Percentiles rank a stretch among this genome's conserved stretches.
phyloP scores from a whole-genome alignment of 2,888 invertebrate genomes.

The Eristalis tenax region DNA sequence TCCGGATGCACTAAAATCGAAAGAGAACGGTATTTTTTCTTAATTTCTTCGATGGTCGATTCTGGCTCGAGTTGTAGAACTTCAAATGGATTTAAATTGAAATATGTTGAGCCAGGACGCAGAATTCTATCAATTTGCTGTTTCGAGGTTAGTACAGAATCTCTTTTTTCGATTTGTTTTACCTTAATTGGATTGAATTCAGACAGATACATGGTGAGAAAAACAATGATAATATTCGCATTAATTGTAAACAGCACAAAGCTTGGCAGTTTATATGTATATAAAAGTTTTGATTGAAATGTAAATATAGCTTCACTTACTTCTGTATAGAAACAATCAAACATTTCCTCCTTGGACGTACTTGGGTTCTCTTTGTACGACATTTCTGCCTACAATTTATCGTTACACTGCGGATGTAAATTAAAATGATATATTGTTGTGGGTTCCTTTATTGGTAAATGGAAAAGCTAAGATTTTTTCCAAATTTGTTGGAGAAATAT shows the following conservation, averaged over 20 bases:
- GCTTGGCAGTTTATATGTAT: slow-evolving; percentile 45
- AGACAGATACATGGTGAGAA: slow-evolving; percentile 58
- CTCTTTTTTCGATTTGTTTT: slow-evolving; percentile 98
- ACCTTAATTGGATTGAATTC: slow-evolving; percentile 85
- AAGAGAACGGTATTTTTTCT: slow-evolving; percentile 97
- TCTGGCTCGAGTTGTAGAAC: slow-evolving; percentile 95
- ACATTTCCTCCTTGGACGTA: slow-evolving; percentile 85
- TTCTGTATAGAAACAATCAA: slow-evolving; percentile 92
- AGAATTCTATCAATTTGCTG: slow-evolving; percentile 98
- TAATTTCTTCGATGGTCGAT: slow-evolving; percentile 93
- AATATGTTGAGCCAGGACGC: slow-evolving; percentile 98
- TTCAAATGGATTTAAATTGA: slow-evolving; percentile 98
- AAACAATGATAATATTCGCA: slow-evolving; percentile 58
- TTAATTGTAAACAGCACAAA: slow-evolving; percentile 44
- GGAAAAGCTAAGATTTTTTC: background rate
- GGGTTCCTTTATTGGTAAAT: background rate
- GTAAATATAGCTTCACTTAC: slow-evolving; percentile 82
- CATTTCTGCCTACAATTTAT: slow-evolving; percentile 32
- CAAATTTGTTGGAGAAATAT: slow-evolving; percentile 16
- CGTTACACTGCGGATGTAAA: background rate
- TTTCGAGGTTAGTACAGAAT: slow-evolving; percentile 96
- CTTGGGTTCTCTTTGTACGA: slow-evolving; percentile 74
- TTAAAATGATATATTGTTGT: background rate
- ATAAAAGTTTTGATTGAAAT: slow-evolving; percentile 53
- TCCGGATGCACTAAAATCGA: slow-evolving; percentile 99